Base-by-base conservation (phyloP, 2,113 vertebrate genomes). In the Sapajus apella region DNA sequence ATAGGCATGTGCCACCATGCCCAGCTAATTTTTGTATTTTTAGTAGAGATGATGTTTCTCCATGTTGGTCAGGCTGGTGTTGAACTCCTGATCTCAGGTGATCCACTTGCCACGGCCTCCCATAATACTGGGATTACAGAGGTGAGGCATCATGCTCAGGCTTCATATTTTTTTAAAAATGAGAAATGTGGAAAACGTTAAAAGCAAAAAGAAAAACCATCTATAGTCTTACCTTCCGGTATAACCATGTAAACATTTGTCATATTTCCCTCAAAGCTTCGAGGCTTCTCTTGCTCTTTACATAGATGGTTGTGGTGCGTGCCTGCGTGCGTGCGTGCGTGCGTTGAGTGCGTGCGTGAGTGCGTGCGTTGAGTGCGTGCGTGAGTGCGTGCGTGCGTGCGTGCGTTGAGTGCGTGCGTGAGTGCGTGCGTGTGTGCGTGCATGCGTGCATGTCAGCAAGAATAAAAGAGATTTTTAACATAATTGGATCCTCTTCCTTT, bases 151-250 rank as follows among this genome's bases (percentile, higher is more conserved):
- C 2, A 12, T 30, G 27, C 27, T 30, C 61, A 64, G 27, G 2
- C 61, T 30, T 32, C 27, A 30, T 32, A 3, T 64, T 64, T 30
- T 64, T 32, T 30, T 0, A 30, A 27, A 13, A 64, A 32, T 64
- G 61, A 58, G 37, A 80, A 91, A 89, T 83, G 58, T 0, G 93
- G 37, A 92, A 87, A 83, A 82, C 68, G 13, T n/a, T 87, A 68
- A 95, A 93, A 50, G 16, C 76, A 77, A 68, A 80, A 91, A 81
- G 52, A 95, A 95, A 96, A 94, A 76, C n/a, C 52, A 88, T 87
- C 43, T 77, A 30, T 70, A 50, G 9, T 61, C n/a, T 56, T 76
- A 43, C 47, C 6, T 84, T 84, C 56, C 40, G 50, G 76, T 30
- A 30, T 30, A 64, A 92, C 45, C 35, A 10, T 77, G 79, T 95